Conservation (phyloP, 2,113 vertebrate genomes). For the Oreotragus oreotragus region DNA sequence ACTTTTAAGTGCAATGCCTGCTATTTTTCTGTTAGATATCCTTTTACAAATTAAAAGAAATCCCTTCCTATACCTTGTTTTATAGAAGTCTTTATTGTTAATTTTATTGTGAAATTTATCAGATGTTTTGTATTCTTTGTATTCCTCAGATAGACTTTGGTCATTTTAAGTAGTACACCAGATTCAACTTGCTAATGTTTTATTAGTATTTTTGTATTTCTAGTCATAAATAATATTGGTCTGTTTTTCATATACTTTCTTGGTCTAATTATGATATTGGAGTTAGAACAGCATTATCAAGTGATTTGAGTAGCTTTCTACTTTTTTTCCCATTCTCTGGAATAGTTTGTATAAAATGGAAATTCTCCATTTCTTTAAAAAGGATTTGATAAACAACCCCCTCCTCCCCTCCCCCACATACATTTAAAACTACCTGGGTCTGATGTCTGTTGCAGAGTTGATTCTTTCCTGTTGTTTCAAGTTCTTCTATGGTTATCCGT, state of each 20-base stretch:
- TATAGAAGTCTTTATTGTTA: neutral
- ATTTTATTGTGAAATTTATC: neutral
- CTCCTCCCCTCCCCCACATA: neutral
- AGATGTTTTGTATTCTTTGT: neutral
- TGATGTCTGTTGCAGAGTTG: neutral
- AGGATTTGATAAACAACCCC: neutral
- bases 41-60: neutral
- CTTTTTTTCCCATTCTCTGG: neutral
- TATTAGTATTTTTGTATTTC: neutral
- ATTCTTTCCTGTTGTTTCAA: neutral
- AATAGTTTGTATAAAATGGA: neutral
- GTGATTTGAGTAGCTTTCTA: neutral
- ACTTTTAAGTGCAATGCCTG: neutral
- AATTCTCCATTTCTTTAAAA: neutral
- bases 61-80: neutral
- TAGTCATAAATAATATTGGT: neutral
- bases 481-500: neutral
- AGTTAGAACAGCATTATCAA: neutral
- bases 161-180: neutral
- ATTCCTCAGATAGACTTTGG: neutral
- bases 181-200: constrained; percentile 2
- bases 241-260: neutral
- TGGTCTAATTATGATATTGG: neutral
- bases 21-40: neutral
- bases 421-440: neutral